Evolutionary conservation across 2,888 invertebrate species (phyloP).

Genomic region (Aleiodes leptofemur): DNA sequence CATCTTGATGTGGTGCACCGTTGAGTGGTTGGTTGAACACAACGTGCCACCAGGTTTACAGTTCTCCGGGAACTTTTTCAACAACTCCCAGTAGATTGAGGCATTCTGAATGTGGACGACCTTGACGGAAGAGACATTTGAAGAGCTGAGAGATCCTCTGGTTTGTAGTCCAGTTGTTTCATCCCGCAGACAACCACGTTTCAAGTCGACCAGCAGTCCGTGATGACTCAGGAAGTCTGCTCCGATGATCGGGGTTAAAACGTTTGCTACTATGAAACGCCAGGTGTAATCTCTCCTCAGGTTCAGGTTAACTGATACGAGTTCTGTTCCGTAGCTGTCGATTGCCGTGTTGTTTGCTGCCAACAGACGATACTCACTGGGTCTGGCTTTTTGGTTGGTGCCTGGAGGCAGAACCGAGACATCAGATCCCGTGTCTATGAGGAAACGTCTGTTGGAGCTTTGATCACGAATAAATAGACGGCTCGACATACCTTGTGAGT

Average conservation of each 20-base stretch:
- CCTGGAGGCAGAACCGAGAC: neutral
- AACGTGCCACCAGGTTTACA: neutral
- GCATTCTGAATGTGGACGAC: no score
- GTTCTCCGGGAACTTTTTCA: neutral
- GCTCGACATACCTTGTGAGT: neutral
- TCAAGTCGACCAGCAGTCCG: neutral
- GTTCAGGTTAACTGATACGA: neutral
- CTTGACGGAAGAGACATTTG: neutral
- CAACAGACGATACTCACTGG: neutral
- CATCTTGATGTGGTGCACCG: constrained; percentile 2
- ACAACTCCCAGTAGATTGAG: neutral
- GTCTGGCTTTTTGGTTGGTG: neutral
- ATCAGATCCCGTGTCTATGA: constrained; percentile 1
- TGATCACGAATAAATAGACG: neutral
- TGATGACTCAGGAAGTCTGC: neutral
- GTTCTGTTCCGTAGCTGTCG: neutral
- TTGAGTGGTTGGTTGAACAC: neutral
- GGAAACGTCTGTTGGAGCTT: neutral
- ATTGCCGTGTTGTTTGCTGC: neutral
- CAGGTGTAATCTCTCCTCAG: neutral
- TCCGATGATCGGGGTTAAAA: neutral
- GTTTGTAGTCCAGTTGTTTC: neutral
- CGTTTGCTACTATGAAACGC: neutral
- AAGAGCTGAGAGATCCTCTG: neutral
- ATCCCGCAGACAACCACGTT: neutral